Conservation (phyloP, 2,797 vertebrate genomes). For the Mormyrus hasselquistii region DNA sequence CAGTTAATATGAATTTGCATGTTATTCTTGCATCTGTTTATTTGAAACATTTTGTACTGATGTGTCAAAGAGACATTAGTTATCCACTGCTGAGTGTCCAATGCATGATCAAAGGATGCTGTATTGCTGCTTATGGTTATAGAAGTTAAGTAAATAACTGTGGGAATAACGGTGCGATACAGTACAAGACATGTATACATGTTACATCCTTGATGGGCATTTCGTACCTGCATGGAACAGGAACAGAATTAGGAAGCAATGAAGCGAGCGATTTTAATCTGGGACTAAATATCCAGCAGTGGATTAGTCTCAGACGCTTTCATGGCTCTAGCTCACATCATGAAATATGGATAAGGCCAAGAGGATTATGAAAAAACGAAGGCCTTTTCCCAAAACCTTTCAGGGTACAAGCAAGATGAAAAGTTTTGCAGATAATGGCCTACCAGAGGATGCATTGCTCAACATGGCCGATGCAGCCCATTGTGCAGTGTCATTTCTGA, state of each 20-base stretch:
- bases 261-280: constrained; percentile 74
- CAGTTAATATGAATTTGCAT: constrained; percentile 18
- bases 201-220: constrained; percentile 61
- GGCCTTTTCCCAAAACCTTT: constrained; percentile 54
- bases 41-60: constrained; percentile 10
- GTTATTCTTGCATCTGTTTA: constrained; percentile 15
- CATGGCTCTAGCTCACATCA: constrained; percentile 67
- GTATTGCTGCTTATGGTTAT: neutral
- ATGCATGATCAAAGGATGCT: neutral
- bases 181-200: constrained; percentile 47
- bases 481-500: constrained; percentile 39
- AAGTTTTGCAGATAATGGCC: constrained; percentile 56
- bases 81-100: neutral
- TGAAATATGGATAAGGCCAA: constrained; percentile 73
- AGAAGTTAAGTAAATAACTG: neutral
- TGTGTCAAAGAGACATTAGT: constrained; percentile 17
- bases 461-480: constrained; percentile 53
- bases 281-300: constrained; percentile 75
- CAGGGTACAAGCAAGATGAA: constrained; percentile 53
- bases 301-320: constrained; percentile 73
- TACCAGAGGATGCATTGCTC: constrained; percentile 54
- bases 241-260: constrained; percentile 65
- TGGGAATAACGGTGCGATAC: constrained; percentile 24
- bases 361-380: constrained; percentile 65
- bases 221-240: constrained; percentile 61